These are phyloP conservation scores for Diabrotica balteata DNA, from an alignment of 2,888 invertebrate genomes.

Conservation along the genomic window DNA sequence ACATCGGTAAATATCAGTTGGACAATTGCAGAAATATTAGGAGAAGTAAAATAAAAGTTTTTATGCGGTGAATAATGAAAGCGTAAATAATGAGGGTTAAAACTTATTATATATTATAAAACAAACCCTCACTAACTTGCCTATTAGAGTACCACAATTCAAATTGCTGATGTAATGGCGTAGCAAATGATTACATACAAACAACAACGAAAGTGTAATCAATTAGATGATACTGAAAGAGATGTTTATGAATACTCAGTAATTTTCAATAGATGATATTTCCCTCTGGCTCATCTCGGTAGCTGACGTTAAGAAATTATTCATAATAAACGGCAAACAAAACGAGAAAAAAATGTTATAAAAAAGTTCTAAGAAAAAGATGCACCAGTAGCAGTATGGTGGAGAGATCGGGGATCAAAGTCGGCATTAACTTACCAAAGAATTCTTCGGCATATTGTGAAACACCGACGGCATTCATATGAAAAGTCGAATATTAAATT, in stretches of 20 bases:
- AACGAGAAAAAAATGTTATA: conserved; percentile 11
- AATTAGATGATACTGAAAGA: conserved; percentile 14
- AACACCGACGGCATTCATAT: conserved; percentile 30
- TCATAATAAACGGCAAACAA: conserved; percentile 10
- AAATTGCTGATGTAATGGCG: conserved; percentile 16
- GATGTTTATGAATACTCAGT: conserved; percentile 42
- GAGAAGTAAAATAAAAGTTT: too few relatives aligned
- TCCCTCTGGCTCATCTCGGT: conserved; percentile 24
- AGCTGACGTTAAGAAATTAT: conserved; percentile 19
- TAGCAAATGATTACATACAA: conserved; percentile 21
- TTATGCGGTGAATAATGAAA: too few relatives aligned
- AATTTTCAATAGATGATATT: conserved; percentile 46
- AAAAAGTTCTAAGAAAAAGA: conserved; percentile 13
- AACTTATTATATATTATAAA: background rate
- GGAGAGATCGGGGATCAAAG: conserved; percentile 42
- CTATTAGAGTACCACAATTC: conserved; percentile 9
- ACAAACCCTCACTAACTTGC: background rate
- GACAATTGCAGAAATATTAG: too few relatives aligned
- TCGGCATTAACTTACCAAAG: conserved; percentile 33
- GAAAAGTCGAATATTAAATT: conserved; percentile 29
- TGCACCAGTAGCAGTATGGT: conserved; percentile 40
- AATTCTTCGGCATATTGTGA: conserved; percentile 32
- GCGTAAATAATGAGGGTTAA: too few relatives aligned
- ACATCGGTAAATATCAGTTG: too few relatives aligned
- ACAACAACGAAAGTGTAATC: conserved; percentile 23